A percentile compares a stretch with the other conserved stretches of the same genome.
Evolutionary conservation across 2,797 vertebrate genomes (phyloP).

Genomic region (Morus bassanus): DNA sequence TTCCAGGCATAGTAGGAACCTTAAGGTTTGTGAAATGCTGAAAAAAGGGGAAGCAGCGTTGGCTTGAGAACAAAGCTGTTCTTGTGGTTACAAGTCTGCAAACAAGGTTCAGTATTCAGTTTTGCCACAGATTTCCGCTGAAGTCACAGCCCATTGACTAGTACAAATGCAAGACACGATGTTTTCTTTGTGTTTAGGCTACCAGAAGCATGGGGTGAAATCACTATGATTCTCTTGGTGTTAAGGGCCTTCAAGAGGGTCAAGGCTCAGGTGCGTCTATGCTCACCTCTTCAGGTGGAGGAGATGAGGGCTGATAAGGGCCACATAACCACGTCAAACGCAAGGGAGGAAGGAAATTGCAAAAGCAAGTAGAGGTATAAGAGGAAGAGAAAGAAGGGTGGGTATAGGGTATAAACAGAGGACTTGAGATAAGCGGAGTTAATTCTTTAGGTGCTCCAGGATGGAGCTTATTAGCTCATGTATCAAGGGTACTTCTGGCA

Average conservation of each 20-base stretch:
- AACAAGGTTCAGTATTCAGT: background rate
- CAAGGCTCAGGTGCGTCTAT: background rate
- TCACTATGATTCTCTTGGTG: background rate
- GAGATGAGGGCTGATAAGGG: background rate
- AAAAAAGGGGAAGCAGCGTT: background rate
- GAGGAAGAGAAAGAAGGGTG: background rate
- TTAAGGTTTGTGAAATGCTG: background rate
- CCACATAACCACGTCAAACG: background rate
- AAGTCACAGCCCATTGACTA: background rate
- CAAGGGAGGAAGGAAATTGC: background rate
- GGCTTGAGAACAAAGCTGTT: background rate
- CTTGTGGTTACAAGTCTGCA: background rate
- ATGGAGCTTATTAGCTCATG: background rate
- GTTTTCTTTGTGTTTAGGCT: background rate
- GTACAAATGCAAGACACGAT: fast-evolving
- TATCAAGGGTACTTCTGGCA: background rate
- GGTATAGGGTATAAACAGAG: background rate
- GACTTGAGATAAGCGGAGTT: background rate
- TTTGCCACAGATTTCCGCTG: background rate
- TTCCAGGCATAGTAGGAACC: background rate
- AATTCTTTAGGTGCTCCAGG: background rate
- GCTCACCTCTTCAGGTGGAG: background rate
- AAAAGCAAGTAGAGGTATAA: background rate
- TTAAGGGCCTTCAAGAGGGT: background rate
- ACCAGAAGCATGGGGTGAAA: background rate